Evolutionary conservation across 2,797 vertebrate genomes (phyloP).

Genomic region (Pygocentrus nattereri): DNA sequence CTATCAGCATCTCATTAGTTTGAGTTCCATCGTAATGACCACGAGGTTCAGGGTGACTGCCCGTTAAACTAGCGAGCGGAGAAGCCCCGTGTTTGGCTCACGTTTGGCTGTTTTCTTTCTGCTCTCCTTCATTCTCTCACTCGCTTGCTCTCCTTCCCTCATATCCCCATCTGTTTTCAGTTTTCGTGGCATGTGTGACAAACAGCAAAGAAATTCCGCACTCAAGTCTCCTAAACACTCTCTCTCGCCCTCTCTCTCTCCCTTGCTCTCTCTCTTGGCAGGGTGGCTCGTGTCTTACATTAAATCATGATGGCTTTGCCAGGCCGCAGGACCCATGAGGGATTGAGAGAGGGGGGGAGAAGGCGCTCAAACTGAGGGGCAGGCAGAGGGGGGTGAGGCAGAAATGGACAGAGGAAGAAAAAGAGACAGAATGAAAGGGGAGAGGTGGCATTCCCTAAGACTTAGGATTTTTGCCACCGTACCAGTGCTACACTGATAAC

Average conservation of each 20-base stretch:
- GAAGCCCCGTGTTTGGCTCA: conserved; percentile 28
- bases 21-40: not conserved
- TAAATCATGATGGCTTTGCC: conserved; percentile 79
- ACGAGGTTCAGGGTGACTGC: conserved; percentile 9
- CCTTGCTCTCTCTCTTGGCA: conserved; percentile 55
- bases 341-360: conserved; percentile 62
- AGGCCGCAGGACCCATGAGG: conserved; percentile 72
- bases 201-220: conserved; percentile 83
- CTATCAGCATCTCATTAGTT: conserved; percentile 39
- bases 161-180: conserved; percentile 81
- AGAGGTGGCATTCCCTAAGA: conserved; percentile 11
- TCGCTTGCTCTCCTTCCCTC: conserved; percentile 45
- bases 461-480: conserved; percentile 35
- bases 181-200: conserved; percentile 82
- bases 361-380: conserved; percentile 70
- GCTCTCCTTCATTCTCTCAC: conserved; percentile 22
- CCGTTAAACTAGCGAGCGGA: conserved; percentile 23
- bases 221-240: conserved; percentile 66
- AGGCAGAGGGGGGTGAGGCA: conserved; percentile 64
- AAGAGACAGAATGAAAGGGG: not conserved
- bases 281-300: conserved; percentile 79
- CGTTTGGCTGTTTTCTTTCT: conserved; percentile 28
- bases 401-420: not conserved
- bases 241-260: conserved; percentile 12
- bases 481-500: conserved; percentile 26